Percentiles rank a stretch among this genome's conserved stretches.
These are phyloP conservation scores for Gallirallus australis DNA, from an alignment of 2,797 vertebrate genomes.

Conservation along the genomic window DNA sequence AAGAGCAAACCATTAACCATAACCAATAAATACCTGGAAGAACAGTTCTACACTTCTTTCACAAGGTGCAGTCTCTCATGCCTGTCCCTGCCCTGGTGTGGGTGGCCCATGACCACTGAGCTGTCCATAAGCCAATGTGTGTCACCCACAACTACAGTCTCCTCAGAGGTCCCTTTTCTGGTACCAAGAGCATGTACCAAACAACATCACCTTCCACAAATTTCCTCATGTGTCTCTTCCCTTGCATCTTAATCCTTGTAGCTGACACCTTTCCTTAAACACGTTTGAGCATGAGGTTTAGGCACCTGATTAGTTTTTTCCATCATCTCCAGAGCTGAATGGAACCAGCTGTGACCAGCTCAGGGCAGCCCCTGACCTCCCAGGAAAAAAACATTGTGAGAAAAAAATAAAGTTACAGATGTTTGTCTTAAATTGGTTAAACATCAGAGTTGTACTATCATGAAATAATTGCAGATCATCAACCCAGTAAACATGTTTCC, in stretches of 20 bases:
- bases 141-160: neutral
- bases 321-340: neutral
- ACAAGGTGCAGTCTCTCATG: neutral
- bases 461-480: neutral
- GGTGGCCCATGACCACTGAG: neutral
- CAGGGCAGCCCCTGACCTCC: neutral
- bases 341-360: neutral
- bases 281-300: neutral
- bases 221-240: neutral
- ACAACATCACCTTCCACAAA: rapidly evolving
- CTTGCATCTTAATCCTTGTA: neutral
- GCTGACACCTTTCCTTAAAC: neutral
- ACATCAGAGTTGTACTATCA: neutral
- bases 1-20: neutral
- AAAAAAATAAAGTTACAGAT: neutral
- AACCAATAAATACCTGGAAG: neutral
- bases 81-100: neutral
- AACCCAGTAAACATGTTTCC: neutral
- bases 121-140: neutral
- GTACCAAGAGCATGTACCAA: neutral
- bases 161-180: neutral
- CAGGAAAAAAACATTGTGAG: neutral
- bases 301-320: neutral
- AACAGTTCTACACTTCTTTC: neutral
- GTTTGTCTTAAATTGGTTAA: neutral